Evolutionary conservation across 2,797 vertebrate genomes (phyloP), one percentile per base, ranked within the genome.

Genomic region (Tapera naevia): DNA sequence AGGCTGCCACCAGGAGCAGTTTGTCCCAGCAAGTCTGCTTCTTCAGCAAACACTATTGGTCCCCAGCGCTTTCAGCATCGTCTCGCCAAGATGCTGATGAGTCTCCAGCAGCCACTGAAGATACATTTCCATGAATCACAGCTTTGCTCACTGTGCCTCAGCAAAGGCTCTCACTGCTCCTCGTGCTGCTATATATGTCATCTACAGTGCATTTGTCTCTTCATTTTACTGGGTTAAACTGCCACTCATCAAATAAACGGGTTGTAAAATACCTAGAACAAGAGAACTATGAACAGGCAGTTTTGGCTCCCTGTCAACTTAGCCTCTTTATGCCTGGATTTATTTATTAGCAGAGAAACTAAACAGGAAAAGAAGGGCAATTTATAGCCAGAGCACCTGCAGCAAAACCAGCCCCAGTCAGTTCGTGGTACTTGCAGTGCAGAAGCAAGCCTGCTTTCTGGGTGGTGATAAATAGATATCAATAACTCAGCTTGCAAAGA

Each of bases 341-440:
- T 82, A 46, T 85, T 28, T 60, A 72, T 65, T 46, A 85, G 53
- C 24, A 46, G 73, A 5, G 85, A 71, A 82, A 85, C 62, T 32
- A 39, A 84, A 41, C 61, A 23, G 39, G 37, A 45, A 28, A 28
- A 69, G 66, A 35, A 12, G 30, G 91, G 41, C 58, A 27, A 50
- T 79, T 61, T 81, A 45, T 45, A 81, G 74, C n/a, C 61, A 58
- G 28, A 58, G 43, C 53, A 84, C 37, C 54, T 61, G 58, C 83
- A 86, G 80, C 13, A 88, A 51, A 25, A 39, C 11, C 66, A 82
- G 66, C 67, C 43, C 35, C 74, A 64, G 57, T 70, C 51, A 2
- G 1, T 14, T 14, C 3, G 4, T 5, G 56, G 51, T 5, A 19
- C 23, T 7, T 17, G 70, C 51, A 17, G 74, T 0, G 0, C 65